A percentile compares a stretch with the other conserved stretches of the same genome.
phyloP scores from a whole-genome alignment of 1,140 invertebrate species.

The Daktulosphaira vitifoliae region DNA sequence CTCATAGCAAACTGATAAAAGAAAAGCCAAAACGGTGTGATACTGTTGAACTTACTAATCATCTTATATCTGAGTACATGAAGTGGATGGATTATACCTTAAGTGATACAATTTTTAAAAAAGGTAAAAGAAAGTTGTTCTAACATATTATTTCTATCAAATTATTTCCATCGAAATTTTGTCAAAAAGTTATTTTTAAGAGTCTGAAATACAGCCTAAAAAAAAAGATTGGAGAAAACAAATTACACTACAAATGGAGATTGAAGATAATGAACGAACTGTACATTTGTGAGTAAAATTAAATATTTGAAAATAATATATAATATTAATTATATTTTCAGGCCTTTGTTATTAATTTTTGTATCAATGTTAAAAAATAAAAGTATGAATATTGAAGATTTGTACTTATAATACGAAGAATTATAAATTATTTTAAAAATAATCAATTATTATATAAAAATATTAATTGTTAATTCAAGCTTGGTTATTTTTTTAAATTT shows the following conservation, averaged over 20 bases:
- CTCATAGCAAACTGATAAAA: background rate
- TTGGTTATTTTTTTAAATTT: background rate
- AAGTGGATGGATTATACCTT: conserved; percentile 23
- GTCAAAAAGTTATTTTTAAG: background rate
- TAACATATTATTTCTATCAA: too few species aligned
- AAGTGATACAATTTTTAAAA: background rate
- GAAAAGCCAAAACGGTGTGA: conserved; percentile 16
- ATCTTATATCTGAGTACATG: conserved; percentile 27
- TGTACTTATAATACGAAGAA: too few species aligned
- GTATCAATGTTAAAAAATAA: conserved; percentile 31
- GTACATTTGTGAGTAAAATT: background rate
- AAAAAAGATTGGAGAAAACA: background rate
- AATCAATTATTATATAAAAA: background rate
- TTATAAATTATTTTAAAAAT: too few species aligned
- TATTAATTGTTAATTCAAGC: conserved; percentile 1
- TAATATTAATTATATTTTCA: background rate
- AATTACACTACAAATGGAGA: background rate
- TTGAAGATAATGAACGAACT: conserved; percentile 15
- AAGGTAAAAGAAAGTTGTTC: conserved; percentile 5
- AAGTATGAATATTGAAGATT: background rate
- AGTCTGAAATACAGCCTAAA: background rate
- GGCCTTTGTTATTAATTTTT: conserved; percentile 14
- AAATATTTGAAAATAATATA: background rate
- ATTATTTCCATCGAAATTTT: too few species aligned
- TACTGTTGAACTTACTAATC: conserved; percentile 10